Conservation (phyloP, 2,888 invertebrate genomes). For the Thecocarcelia acutangulata region DNA sequence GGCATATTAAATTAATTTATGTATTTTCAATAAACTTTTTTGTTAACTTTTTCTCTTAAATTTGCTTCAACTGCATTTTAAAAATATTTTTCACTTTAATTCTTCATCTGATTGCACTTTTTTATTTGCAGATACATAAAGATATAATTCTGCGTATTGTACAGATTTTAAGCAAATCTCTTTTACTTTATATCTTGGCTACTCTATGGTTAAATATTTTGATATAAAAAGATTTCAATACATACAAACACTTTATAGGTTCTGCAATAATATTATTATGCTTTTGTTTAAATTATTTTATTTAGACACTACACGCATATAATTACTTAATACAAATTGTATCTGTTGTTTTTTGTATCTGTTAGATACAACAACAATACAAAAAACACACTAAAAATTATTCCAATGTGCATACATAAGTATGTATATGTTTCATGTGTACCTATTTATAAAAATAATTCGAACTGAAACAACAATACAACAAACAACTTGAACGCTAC, state of each 20-base stretch:
- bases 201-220: neutral
- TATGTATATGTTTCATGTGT: conserved; percentile 25
- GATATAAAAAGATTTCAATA: conserved; percentile 4
- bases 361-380: conserved; percentile 34
- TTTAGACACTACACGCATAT: conserved; percentile 11
- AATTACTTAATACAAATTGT: conserved; percentile 3
- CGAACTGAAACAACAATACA: conserved; percentile 23
- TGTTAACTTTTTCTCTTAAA: neutral
- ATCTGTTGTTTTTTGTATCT: conserved; percentile 53
- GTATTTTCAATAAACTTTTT: neutral
- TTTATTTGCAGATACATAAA: conserved; percentile 3
- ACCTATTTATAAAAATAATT: neutral
- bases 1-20: neutral
- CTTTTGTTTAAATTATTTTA: conserved; percentile 43
- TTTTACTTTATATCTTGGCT: neutral
- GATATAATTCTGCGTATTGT: conserved; percentile 18
- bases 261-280: conserved; percentile 39
- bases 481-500: conserved; percentile 65
- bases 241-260: conserved; percentile 24
- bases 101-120: neutral
- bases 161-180: conserved; percentile 10
- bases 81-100: neutral
- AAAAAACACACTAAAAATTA: conserved; percentile 40
- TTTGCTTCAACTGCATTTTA: neutral
- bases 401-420: conserved; percentile 21